phyloP scores from a whole-genome alignment of 2,113 vertebrate genomes.

The Tachuris rubrigastra region DNA sequence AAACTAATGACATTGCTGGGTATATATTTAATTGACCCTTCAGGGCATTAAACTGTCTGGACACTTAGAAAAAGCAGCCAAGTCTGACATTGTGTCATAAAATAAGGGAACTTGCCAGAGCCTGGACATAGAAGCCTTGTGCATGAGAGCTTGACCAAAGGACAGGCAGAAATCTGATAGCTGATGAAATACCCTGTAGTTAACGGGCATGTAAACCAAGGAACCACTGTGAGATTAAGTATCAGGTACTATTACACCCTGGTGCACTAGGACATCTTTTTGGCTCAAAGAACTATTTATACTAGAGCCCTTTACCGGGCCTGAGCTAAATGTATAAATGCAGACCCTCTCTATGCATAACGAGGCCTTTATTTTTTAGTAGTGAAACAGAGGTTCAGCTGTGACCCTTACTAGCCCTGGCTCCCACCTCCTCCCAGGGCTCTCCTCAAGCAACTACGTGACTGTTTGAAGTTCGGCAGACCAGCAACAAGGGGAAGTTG shows the following conservation, averaged over 20 bases:
- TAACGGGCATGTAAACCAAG: constrained; percentile 8
- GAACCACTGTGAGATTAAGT: constrained; percentile 12
- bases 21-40: constrained; percentile 36
- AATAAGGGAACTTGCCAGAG: constrained; percentile 1
- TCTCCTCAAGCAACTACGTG: constrained; percentile 21
- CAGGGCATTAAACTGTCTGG: constrained; percentile 9
- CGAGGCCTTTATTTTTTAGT: neutral
- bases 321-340: neutral
- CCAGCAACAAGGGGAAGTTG: constrained; percentile 49
- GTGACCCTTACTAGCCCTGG: constrained; percentile 27
- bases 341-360: neutral
- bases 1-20: neutral
- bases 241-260: constrained; percentile 11
- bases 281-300: constrained; percentile 56
- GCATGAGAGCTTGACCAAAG: constrained; percentile 2
- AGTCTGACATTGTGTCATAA: constrained; percentile 1
- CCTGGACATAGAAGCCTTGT: constrained; percentile 10
- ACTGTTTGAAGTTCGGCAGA: constrained; percentile 29
- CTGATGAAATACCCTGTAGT: constrained; percentile 15
- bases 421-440: constrained; percentile 24
- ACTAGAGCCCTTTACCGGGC: neutral
- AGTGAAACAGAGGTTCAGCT: constrained; percentile 14
- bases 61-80: constrained; percentile 29
- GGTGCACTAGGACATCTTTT: constrained; percentile 22
- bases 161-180: constrained; percentile 28